Evolutionary conservation across 2,797 vertebrate species (phyloP).

Genomic region (Tokudaia tokunoshimensis): DNA sequence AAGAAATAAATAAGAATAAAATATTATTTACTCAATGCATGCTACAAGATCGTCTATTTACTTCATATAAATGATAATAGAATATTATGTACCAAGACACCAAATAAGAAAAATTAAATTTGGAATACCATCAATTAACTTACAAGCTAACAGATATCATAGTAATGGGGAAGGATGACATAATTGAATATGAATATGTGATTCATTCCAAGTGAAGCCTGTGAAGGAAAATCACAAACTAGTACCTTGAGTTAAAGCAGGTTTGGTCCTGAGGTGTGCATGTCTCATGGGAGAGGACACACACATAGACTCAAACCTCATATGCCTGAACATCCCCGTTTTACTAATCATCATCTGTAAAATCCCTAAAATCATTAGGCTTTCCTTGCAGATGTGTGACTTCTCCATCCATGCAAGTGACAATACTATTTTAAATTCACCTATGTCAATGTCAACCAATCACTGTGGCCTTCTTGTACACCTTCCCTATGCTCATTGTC

Average conservation of each 20-base stretch:
- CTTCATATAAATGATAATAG: constrained; percentile 53
- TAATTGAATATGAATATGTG: constrained; percentile 27
- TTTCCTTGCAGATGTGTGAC: not conserved
- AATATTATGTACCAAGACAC: constrained; percentile 59
- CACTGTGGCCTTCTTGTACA: not conserved
- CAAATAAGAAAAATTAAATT: constrained; percentile 66
- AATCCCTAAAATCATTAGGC: not conserved
- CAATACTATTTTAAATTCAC: not conserved
- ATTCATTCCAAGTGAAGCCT: constrained; percentile 60
- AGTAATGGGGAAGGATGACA: constrained; percentile 61
- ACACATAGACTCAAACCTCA: not conserved
- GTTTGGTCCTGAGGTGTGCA: not conserved
- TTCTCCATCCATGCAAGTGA: not conserved
- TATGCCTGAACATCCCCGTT: not conserved
- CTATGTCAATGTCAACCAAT: not conserved
- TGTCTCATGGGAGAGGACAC: not conserved
- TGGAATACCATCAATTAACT: constrained; percentile 43
- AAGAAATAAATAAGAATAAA: constrained; percentile 61
- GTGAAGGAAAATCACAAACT: constrained; percentile 32
- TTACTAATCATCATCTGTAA: not conserved
- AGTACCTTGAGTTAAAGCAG: constrained; percentile 51
- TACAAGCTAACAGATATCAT: constrained; percentile 57
- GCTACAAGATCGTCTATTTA: not conserved
- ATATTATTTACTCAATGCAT: not conserved
- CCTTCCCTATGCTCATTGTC: not conserved